Conservation (phyloP, 2,113 vertebrate species). For the Chlamydotis undulata region DNA sequence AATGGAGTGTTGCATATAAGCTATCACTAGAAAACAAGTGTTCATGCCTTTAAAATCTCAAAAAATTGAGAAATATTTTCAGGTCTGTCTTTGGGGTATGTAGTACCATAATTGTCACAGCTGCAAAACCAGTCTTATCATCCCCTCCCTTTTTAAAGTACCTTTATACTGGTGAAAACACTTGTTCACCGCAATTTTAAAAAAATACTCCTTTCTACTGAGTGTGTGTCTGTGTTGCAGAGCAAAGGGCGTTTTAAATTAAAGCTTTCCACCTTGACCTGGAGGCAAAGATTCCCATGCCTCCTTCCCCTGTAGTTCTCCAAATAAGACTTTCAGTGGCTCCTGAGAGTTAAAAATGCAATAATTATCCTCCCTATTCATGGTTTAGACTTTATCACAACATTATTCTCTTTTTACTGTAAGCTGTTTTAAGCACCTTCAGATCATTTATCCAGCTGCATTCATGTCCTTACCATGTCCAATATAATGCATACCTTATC, state of each 20-base stretch:
- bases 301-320: neutral
- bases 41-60: neutral
- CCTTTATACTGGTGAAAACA: neutral
- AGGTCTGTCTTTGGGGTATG: neutral
- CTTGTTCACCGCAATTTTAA: neutral
- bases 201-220: neutral
- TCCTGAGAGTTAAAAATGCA: conserved; percentile 49
- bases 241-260: conserved; percentile 27
- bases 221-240: neutral
- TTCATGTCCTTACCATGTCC: conserved; percentile 63
- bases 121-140: neutral
- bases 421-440: conserved; percentile 67
- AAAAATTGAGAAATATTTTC: neutral
- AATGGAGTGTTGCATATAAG: neutral
- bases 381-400: conserved; percentile 58
- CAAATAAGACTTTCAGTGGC: conserved; percentile 23
- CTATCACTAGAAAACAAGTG: neutral
- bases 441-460: conserved; percentile 64
- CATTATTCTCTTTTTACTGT: conserved; percentile 65
- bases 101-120: neutral
- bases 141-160: neutral
- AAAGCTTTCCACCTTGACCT: neutral
- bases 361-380: conserved; percentile 60
- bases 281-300: conserved; percentile 1
- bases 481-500: conserved; percentile 66